Percentiles rank a stretch among this genome's conserved stretches.
Conservation (phyloP, 92 coral and sea anemone species). For the Bergia puertoricense region DNA sequence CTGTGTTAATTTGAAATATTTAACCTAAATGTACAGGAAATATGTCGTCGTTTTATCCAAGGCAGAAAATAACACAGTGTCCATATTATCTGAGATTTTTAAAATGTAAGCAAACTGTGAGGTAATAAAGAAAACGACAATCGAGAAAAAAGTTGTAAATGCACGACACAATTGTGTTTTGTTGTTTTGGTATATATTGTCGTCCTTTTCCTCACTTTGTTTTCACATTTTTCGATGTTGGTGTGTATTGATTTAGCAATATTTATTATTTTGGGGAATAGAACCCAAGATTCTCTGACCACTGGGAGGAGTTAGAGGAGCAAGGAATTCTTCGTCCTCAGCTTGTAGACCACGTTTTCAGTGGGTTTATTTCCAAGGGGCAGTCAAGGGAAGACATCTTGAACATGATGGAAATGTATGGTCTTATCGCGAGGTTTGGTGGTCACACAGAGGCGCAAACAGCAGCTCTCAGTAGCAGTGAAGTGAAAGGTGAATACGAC, state of each 20-base stretch:
- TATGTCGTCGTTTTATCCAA: too few relatives aligned
- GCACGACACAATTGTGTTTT: too few relatives aligned
- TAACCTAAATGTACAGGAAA: too few relatives aligned
- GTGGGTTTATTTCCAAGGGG: conserved; percentile 47
- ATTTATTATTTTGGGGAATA: conserved; percentile 9
- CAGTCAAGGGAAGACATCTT: conserved; percentile 38
- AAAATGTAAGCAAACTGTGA: too few relatives aligned
- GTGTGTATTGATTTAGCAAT: neutral
- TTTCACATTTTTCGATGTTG: too few relatives aligned
- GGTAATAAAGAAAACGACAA: neutral
- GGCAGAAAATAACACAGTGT: too few relatives aligned
- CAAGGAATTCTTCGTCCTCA: conserved; percentile 31
- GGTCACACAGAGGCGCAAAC: conserved; percentile 14
- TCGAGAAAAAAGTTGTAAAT: too few relatives aligned
- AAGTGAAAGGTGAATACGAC: conserved; percentile 17
- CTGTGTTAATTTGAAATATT: too few relatives aligned
- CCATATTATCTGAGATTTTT: neutral
- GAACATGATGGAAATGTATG: conserved; percentile 46
- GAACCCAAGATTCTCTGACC: conserved; percentile 74
- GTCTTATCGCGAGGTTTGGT: conserved; percentile 42
- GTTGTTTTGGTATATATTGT: too few relatives aligned
- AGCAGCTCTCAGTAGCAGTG: neutral
- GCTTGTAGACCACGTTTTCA: conserved; percentile 41
- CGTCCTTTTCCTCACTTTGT: too few relatives aligned
- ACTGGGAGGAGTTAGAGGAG: conserved; percentile 76